phyloP scores from a whole-genome alignment of 1,140 invertebrate species.

The Ditylenchus dipsaci region DNA sequence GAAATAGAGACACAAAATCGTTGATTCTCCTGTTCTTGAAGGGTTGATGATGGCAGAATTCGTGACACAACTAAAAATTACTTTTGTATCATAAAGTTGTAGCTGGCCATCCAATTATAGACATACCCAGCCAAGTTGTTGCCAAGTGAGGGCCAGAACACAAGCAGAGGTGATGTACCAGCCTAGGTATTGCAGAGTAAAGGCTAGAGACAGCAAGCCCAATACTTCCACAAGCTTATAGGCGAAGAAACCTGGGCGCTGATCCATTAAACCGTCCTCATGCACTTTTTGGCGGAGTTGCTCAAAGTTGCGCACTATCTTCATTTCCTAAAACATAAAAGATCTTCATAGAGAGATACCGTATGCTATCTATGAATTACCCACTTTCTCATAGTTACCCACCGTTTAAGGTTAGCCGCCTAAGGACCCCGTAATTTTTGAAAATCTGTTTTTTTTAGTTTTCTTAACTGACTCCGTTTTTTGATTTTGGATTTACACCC shows the following conservation, averaged over 20 bases:
- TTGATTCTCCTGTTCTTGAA: conserved; percentile 47
- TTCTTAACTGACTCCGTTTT: too few species aligned
- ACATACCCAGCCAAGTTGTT: conserved; percentile 51
- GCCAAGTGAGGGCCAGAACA: conserved; percentile 52
- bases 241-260: conserved; percentile 35
- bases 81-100: too few species aligned
- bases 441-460: too few species aligned
- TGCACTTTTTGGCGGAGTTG: conserved; percentile 46
- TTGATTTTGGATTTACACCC: too few species aligned
- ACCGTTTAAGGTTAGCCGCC: too few species aligned
- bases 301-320: conserved; percentile 54
- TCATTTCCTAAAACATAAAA: conserved; percentile 46
- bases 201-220: conserved; percentile 41
- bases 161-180: conserved; percentile 51
- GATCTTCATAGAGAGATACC: not conserved
- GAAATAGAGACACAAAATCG: conserved; percentile 41
- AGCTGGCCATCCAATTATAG: too few species aligned
- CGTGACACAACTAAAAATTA: conserved; percentile 20
- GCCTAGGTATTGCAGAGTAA: conserved; percentile 46
- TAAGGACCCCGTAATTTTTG: too few species aligned
- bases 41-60: conserved; percentile 57
- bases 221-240: conserved; percentile 40
- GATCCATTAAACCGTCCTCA: conserved; percentile 50
- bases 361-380: too few species aligned
- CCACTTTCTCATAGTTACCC: too few species aligned